phyloP scores from a whole-genome alignment of 2,113 vertebrate species.

The Pardalotus punctatus region DNA sequence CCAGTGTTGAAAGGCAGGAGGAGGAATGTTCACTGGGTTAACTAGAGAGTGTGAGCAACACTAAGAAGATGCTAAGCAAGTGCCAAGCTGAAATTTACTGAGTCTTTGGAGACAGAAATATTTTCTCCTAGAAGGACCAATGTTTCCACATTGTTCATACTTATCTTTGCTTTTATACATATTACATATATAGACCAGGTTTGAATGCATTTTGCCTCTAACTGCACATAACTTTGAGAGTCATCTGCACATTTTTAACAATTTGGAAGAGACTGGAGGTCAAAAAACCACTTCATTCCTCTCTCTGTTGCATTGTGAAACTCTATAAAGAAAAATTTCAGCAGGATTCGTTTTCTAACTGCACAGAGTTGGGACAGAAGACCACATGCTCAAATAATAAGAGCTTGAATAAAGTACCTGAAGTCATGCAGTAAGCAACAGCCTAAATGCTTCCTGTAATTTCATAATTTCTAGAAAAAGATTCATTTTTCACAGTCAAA shows the following conservation, averaged over 20 bases:
- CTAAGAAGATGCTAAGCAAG: neutral
- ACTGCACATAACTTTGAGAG: neutral
- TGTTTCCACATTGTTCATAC: neutral
- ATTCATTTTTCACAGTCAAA: neutral
- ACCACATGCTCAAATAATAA: neutral
- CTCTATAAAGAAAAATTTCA: neutral
- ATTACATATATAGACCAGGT: neutral
- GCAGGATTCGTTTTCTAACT: neutral
- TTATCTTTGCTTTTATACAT: neutral
- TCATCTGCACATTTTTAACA: neutral
- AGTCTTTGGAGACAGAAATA: neutral
- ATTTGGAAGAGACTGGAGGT: neutral
- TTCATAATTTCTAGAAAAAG: neutral
- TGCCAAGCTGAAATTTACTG: neutral
- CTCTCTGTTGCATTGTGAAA: neutral
- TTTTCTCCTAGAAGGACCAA: neutral
- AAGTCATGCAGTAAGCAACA: neutral
- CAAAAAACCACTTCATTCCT: neutral
- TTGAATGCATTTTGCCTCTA: neutral
- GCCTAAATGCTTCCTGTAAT: neutral
- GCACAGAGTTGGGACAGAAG: neutral
- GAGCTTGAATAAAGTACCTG: neutral
- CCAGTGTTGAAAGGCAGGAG: neutral
- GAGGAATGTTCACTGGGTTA: neutral
- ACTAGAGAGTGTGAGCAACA: neutral